phyloP scores from a whole-genome alignment of 2,888 invertebrate genomes.

The Eupithecia subumbrata region DNA sequence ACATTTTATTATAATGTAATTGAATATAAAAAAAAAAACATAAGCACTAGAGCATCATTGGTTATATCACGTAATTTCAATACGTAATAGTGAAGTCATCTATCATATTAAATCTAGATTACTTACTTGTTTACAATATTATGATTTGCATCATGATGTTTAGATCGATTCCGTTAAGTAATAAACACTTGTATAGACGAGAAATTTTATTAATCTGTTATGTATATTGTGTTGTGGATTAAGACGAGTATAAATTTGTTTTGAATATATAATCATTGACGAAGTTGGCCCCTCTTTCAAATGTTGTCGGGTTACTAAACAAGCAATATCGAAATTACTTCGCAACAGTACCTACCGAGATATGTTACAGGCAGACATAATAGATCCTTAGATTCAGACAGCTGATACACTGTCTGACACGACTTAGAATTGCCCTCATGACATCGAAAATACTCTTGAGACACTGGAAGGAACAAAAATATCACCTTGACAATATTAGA shows the following conservation, averaged over 20 bases:
- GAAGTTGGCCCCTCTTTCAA: neutral
- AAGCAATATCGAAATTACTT: neutral
- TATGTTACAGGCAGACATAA: neutral
- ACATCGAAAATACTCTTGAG: neutral
- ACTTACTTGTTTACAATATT: neutral
- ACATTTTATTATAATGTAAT: neutral
- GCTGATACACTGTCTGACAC: constrained; percentile 7
- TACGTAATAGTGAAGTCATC: constrained; percentile 5
- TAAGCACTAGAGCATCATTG: neutral
- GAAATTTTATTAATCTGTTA: neutral
- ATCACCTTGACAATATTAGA: constrained; percentile 15
- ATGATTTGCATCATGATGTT: neutral
- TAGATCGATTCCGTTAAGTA: neutral
- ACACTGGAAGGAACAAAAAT: neutral
- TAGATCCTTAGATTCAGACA: constrained; percentile 8
- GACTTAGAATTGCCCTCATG: neutral
- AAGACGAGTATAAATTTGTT: neutral
- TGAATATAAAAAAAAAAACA: neutral
- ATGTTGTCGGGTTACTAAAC: neutral
- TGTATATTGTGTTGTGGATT: neutral
- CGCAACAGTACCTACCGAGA: neutral
- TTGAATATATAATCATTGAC: neutral
- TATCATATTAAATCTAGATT: neutral
- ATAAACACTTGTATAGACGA: neutral
- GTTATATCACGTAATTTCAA: neutral